These are phyloP conservation scores for Ochropleura plecta DNA, from an alignment of 2,888 invertebrate genomes.

Conservation along the genomic window DNA sequence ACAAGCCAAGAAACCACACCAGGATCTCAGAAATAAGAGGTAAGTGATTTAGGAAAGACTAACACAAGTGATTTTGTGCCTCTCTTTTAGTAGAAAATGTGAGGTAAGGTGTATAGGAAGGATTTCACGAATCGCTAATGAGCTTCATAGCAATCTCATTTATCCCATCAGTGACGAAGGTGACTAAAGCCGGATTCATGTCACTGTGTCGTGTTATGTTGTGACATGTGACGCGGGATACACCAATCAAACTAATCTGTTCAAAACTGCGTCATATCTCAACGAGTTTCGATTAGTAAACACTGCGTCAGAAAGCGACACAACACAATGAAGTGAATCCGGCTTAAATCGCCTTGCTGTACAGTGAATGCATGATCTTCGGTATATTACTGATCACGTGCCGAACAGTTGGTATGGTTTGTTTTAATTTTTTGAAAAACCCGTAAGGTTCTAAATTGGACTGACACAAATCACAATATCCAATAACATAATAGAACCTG, in stretches of 20 bases:
- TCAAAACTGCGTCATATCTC: background rate
- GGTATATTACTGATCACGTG: background rate
- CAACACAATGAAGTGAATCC: background rate
- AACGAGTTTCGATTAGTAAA: background rate
- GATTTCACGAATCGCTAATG: background rate
- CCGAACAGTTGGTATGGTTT: background rate
- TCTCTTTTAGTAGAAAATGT: background rate
- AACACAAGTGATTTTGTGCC: background rate
- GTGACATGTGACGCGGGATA: background rate
- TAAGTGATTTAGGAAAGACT: conserved; percentile 55
- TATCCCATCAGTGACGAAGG: background rate
- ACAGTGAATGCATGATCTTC: background rate
- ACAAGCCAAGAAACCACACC: conserved; percentile 90
- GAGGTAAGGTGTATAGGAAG: background rate
- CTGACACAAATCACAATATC: background rate
- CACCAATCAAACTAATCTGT: conserved; percentile 2
- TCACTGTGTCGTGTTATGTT: background rate
- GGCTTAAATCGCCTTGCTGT: background rate
- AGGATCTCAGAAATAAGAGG: conserved; percentile 89
- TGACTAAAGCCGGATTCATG: background rate
- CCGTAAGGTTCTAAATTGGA: background rate
- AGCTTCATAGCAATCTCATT: background rate
- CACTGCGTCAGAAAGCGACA: background rate
- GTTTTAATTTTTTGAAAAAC: background rate
- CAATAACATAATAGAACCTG: background rate